A percentile compares a stretch with the other conserved stretches of the same genome.
These are phyloP conservation scores for Periphyllus acericola DNA, from an alignment of 2,888 invertebrate species.

Conservation along the genomic window DNA sequence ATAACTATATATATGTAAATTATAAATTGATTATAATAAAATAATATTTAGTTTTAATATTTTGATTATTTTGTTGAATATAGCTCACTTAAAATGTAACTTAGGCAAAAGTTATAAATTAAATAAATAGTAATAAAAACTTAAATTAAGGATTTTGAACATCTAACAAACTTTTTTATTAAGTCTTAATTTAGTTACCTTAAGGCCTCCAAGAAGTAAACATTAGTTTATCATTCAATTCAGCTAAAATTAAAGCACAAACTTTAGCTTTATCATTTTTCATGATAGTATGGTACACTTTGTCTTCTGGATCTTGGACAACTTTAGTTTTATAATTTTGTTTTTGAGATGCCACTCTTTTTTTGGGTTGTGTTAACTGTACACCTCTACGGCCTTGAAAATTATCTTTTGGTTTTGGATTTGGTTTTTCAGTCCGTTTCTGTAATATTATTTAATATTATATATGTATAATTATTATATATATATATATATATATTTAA, in stretches of 20 bases:
- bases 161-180: constrained; percentile 4
- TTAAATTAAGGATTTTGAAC: background rate
- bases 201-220: constrained; percentile 78
- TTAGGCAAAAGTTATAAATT: background rate
- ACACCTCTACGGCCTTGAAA: constrained; percentile 50
- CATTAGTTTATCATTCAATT: constrained; percentile 82
- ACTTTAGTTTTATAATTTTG: constrained; percentile 58
- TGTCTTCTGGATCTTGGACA: constrained; percentile 64
- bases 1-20: background rate
- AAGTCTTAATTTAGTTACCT: constrained; percentile 23
- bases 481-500: too few relatives aligned
- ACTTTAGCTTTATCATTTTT: constrained; percentile 77
- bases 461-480: too few relatives aligned
- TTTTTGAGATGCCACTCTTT: constrained; percentile 43
- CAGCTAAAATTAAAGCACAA: constrained; percentile 79
- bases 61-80: constrained; percentile 18
- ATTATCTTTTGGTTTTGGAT: constrained; percentile 47
- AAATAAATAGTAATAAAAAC: background rate
- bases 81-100: background rate
- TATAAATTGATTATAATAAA: background rate
- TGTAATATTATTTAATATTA: constrained; percentile 36
- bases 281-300: constrained; percentile 64
- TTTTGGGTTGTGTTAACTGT: constrained; percentile 61
- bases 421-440: constrained; percentile 62
- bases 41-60: constrained; percentile 20